Evolutionary conservation across 2,113 vertebrate genomes (phyloP).

Genomic region (Cebus imitator): DNA sequence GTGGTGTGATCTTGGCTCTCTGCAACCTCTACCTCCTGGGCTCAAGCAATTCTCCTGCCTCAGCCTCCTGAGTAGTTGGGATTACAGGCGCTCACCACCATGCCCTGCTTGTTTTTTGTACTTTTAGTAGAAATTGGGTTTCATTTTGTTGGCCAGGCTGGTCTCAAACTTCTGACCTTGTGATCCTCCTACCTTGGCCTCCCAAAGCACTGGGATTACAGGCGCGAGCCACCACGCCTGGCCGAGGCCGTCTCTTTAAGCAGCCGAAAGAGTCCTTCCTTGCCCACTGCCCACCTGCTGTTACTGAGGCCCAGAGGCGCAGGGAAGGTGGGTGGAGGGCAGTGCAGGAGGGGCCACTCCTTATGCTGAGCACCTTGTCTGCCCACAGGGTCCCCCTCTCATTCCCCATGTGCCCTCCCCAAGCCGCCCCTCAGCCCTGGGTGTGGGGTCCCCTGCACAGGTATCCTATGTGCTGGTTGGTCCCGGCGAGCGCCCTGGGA

Average conservation of each 20-base stretch:
- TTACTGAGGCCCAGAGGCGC: neutral
- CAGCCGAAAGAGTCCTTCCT: neutral
- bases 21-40: too few species aligned
- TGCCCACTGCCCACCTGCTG: neutral
- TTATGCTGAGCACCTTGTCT: neutral
- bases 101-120: too few species aligned
- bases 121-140: too few species aligned
- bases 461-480: neutral
- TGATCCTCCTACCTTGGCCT: too few species aligned
- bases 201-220: too few species aligned
- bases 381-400: neutral
- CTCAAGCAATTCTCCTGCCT: too few species aligned
- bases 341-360: neutral
- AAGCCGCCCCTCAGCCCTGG: neutral
- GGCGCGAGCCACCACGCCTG: too few species aligned
- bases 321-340: neutral
- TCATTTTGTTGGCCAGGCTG: too few species aligned
- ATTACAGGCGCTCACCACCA: too few species aligned
- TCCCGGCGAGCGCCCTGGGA: neutral
- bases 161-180: too few species aligned
- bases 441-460: neutral
- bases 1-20: too few species aligned
- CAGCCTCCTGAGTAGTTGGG: too few species aligned
- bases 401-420: neutral
- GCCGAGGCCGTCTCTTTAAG: neutral